Evolutionary conservation across 2,888 invertebrate species (phyloP), one percentile per base, ranked within the genome.

Genomic region (Papilio demoleus): DNA sequence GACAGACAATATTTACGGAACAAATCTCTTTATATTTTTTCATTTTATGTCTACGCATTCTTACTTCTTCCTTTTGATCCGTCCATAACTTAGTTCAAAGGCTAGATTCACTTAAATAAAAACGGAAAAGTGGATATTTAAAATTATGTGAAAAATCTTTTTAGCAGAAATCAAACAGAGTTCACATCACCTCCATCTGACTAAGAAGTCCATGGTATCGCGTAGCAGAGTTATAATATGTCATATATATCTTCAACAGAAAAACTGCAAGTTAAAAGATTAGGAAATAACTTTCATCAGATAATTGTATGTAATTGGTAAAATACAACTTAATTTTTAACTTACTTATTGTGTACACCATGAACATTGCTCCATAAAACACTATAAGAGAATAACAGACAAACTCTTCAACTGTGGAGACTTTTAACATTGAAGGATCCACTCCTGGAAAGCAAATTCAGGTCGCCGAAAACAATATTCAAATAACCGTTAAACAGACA

Each of bases 191-290:
- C 81, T 90, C 84, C 2, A 89, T 81, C 79, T 94, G 93, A 59
- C 92, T 88, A 75, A 94, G 92, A 74, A 94, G 89, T 72, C 93
- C 93, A 58, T 83, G 75, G 71, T 85, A 87, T 1, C 82, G 77
- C 59, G 83, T 79, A 0, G 75, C 77, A 0, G 87, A 82, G 65
- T 76, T 79, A 70, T 78, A 82, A 4, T 75, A 68, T 5, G 81
- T 79, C 65, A 85, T 70, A 70, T 86, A 85, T 1, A 82, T 75
- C 68, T 85, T 85, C 69, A 87, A 74, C 11, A 84, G 70, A 62
- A 81, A 81, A 19, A 83, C 88, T 87, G 77, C 27, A 77, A 63
- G 53, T 27, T 0, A 56, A 17, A 31, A 27, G 8, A 50, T 40
- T 61, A n/a, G 8, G 8, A 27, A 11, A 12, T 6, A 27, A 27